A percentile compares a stretch with the other conserved stretches of the same genome.
Conservation (phyloP, 2,113 vertebrate genomes). For the Cyphomyrus discorhynchus region DNA sequence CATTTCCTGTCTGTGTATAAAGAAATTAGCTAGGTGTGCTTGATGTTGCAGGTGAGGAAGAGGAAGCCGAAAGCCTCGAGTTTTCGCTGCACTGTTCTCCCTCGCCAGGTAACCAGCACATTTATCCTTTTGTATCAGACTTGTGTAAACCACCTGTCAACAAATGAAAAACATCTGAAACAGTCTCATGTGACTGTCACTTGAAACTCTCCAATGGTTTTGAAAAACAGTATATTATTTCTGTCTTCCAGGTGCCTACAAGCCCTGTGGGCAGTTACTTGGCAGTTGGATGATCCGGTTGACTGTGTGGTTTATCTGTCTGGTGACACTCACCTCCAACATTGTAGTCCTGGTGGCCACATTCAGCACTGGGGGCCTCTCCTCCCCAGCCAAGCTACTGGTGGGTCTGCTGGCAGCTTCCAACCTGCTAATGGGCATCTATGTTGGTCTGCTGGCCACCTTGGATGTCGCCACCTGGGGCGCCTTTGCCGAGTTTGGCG, state of each 20-base stretch:
- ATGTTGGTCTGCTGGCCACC: slow-evolving; percentile 78
- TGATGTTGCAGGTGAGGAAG: slow-evolving; percentile 49
- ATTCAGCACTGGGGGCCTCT: slow-evolving; percentile 60
- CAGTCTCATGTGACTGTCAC: not conserved
- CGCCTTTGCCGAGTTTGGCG: slow-evolving; percentile 82
- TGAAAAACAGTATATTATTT: not conserved
- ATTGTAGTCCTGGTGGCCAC: slow-evolving; percentile 77
- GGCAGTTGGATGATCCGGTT: slow-evolving; percentile 99
- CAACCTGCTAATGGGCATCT: slow-evolving; percentile 86
- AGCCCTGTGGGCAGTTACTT: slow-evolving; percentile 89
- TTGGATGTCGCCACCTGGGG: slow-evolving; percentile 89
- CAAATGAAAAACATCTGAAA: not conserved
- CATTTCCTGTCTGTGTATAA: not conserved
- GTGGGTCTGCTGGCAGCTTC: slow-evolving; percentile 82
- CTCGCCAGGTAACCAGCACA: slow-evolving; percentile 69
- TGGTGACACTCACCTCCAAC: slow-evolving; percentile 87
- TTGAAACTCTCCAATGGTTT: not conserved
- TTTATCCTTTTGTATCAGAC: not conserved
- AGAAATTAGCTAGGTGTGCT: not conserved
- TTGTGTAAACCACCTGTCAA: not conserved
- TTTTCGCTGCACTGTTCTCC: slow-evolving; percentile 86
- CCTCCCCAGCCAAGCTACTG: slow-evolving; percentile 75
- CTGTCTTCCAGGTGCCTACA: slow-evolving; percentile 79
- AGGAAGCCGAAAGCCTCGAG: slow-evolving; percentile 71
- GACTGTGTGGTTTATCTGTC: slow-evolving; percentile 97